phyloP scores from a whole-genome alignment of 2,888 invertebrate genomes.

The Oscheius sp. region DNA sequence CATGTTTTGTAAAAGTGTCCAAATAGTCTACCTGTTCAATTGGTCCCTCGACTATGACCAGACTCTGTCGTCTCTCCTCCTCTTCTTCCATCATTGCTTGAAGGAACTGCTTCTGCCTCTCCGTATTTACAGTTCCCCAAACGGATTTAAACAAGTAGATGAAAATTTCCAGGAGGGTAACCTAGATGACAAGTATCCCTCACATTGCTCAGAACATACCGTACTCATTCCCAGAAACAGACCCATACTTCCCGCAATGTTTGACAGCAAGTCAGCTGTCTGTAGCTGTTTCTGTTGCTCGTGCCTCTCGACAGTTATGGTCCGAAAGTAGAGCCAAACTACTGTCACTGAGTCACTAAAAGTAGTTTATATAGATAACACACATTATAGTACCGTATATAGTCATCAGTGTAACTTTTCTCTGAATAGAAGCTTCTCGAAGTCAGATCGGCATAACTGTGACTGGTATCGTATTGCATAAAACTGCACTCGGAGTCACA shows the following conservation, averaged over 20 bases:
- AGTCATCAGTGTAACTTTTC: conserved; percentile 13
- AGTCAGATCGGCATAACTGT: conserved; percentile 42
- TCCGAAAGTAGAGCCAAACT: conserved; percentile 51
- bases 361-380: background rate
- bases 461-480: conserved; percentile 44
- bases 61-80: conserved; percentile 49
- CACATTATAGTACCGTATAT: conserved; percentile 36
- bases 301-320: conserved; percentile 57
- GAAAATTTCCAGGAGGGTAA: conserved; percentile 64
- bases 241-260: conserved; percentile 67
- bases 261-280: conserved; percentile 62
- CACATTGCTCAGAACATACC: conserved; percentile 29
- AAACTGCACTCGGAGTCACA: conserved; percentile 57
- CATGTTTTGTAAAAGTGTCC: background rate
- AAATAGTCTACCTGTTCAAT: conserved; percentile 10
- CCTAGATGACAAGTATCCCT: conserved; percentile 29
- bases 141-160: conserved; percentile 62
- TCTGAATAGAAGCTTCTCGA: conserved; percentile 14
- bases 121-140: conserved; percentile 59
- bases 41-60: conserved; percentile 55
- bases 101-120: conserved; percentile 61
- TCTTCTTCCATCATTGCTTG: conserved; percentile 51
- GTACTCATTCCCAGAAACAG: conserved; percentile 66
- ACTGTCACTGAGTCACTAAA: conserved; percentile 43
- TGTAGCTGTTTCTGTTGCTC: conserved; percentile 65